Evolutionary conservation across 2,113 vertebrate genomes (phyloP).

Genomic region (Xerus inauris): DNA sequence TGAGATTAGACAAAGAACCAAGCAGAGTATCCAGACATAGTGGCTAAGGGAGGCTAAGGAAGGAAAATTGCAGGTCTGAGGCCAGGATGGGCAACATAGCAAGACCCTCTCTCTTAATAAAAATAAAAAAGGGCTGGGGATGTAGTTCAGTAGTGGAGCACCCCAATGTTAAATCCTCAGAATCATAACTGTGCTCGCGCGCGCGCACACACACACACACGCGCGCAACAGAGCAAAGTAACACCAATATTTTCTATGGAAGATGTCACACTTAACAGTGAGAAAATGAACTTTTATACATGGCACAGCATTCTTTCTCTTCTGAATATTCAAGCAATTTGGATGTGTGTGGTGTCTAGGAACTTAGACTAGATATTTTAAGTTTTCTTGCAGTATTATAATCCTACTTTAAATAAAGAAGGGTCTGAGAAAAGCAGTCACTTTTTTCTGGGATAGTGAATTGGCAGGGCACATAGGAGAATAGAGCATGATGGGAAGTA

Average conservation of each 20-base stretch:
- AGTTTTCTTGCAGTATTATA: neutral
- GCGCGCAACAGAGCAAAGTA: too few relatives aligned
- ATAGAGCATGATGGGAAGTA: neutral
- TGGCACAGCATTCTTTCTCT: neutral
- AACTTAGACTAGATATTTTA: neutral
- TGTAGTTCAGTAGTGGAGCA: too few relatives aligned
- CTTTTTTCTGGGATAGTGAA: neutral
- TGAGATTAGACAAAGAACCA: neutral
- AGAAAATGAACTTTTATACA: neutral
- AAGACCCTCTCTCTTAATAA: too few relatives aligned
- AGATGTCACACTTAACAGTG: neutral
- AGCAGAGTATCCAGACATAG: neutral
- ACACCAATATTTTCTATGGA: too few relatives aligned
- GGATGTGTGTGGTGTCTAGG: too few relatives aligned
- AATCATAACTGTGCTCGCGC: too few relatives aligned
- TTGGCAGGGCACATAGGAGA: neutral
- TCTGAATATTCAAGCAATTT: neutral
- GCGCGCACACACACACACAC: too few relatives aligned
- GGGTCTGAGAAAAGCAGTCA: neutral
- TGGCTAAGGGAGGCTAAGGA: too few relatives aligned
- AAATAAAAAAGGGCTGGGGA: too few relatives aligned
- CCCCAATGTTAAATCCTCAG: too few relatives aligned
- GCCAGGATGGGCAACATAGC: too few relatives aligned
- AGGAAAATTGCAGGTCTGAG: too few relatives aligned
- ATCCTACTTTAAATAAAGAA: neutral